Percentiles rank a stretch among this genome's conserved stretches.
phyloP scores from a whole-genome alignment of 2,797 vertebrate species.

The Poecile montanus region DNA sequence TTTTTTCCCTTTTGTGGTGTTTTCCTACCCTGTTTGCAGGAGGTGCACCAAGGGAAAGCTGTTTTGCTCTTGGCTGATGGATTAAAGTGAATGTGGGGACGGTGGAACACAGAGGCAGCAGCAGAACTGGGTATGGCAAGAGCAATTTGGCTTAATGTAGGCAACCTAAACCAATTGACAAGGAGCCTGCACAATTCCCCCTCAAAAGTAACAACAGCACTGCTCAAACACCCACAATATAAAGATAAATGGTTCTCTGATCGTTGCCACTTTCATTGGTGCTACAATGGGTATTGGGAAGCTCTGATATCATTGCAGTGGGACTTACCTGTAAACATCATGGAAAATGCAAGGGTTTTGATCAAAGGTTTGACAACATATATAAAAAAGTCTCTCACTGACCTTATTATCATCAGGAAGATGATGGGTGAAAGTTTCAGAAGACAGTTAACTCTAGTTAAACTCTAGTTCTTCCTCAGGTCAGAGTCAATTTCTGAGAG shows the following conservation, averaged over 20 bases:
- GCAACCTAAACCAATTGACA: slow-evolving; percentile 4
- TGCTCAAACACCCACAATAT: background rate
- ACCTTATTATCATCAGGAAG: background rate
- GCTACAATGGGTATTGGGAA: background rate
- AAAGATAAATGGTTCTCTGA: background rate
- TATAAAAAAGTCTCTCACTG: background rate
- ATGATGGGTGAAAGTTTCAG: background rate
- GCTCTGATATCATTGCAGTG: background rate
- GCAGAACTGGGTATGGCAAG: slow-evolving; percentile 2
- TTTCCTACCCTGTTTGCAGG: background rate
- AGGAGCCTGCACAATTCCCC: background rate
- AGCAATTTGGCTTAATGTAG: slow-evolving; percentile 14
- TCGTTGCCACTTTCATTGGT: background rate
- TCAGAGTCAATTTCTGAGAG: background rate
- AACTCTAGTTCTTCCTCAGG: background rate
- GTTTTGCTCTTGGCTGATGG: background rate
- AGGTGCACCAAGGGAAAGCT: background rate
- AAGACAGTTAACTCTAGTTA: background rate
- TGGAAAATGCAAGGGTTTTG: background rate
- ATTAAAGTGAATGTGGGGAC: background rate
- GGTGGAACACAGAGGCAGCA: background rate
- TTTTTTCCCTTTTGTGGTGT: background rate
- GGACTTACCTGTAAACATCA: background rate
- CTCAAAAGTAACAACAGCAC: background rate
- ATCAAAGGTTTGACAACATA: background rate